Evolutionary conservation across 1,140 invertebrate species (phyloP).

Genomic region (Berghia stephanieae): DNA sequence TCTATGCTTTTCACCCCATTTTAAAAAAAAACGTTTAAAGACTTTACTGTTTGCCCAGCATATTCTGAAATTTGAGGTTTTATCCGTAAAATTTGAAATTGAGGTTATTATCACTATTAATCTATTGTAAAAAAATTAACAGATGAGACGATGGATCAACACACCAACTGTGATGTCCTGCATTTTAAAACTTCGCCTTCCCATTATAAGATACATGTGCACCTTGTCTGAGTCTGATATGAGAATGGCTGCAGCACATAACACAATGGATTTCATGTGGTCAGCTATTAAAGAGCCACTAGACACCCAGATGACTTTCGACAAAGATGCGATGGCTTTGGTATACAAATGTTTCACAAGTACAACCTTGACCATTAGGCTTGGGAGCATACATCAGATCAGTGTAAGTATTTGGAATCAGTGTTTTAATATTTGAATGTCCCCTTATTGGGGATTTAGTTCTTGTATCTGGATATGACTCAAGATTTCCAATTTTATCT

Average conservation of each 20-base stretch:
- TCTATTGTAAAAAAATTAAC: too few species aligned
- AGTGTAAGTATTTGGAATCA: slow-evolving; percentile 70
- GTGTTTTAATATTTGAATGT: neutral
- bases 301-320: slow-evolving; percentile 82
- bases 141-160: slow-evolving; percentile 89
- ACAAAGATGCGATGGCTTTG: slow-evolving; percentile 86
- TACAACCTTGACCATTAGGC: slow-evolving; percentile 89
- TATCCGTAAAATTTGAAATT: slow-evolving; percentile 41
- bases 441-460: neutral
- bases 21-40: neutral
- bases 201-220: slow-evolving; percentile 90
- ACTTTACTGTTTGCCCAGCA: neutral
- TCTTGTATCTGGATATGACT: neutral
- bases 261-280: slow-evolving; percentile 97
- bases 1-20: neutral
- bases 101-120: too few species aligned
- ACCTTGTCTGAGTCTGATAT: slow-evolving; percentile 90
- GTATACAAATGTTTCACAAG: slow-evolving; percentile 93
- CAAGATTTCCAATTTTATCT: neutral
- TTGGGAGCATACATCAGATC: slow-evolving; percentile 92
- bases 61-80: neutral
- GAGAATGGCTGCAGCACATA: slow-evolving; percentile 82
- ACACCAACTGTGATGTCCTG: slow-evolving; percentile 86
- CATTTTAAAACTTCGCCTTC: slow-evolving; percentile 84
- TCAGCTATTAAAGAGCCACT: slow-evolving; percentile 90